These are phyloP conservation scores for Zaprionus camerounensis DNA, from an alignment of 1,140 invertebrate species.

Conservation along the genomic window DNA sequence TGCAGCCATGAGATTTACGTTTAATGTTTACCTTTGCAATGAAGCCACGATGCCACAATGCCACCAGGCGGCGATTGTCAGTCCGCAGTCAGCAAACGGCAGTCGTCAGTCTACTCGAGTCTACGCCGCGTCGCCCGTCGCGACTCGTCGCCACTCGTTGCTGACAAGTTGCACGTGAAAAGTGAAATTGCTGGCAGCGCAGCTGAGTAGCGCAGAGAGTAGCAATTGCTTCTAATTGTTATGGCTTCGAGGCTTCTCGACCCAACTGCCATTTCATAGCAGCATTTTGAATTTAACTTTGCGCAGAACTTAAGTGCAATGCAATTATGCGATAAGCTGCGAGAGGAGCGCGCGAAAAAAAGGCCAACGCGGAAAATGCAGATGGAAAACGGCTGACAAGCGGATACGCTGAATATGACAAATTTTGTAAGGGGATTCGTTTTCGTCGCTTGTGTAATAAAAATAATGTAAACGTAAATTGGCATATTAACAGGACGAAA, in stretches of 20 bases:
- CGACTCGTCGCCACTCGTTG: slow-evolving; percentile 16
- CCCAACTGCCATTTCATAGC: slow-evolving; percentile 44
- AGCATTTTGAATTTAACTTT: slow-evolving; percentile 63
- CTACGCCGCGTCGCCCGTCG: neutral
- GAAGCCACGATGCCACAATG: slow-evolving; percentile 41
- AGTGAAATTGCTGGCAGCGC: slow-evolving; percentile 52
- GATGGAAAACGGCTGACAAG: slow-evolving; percentile 33
- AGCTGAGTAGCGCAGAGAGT: slow-evolving; percentile 44
- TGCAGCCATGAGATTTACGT: slow-evolving; percentile 55
- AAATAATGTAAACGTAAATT: slow-evolving; percentile 82
- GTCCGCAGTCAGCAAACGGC: slow-evolving; percentile 16
- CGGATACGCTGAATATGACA: slow-evolving; percentile 65
- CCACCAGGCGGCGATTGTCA: slow-evolving; percentile 35
- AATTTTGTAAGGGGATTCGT: slow-evolving; percentile 55
- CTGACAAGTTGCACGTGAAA: slow-evolving; percentile 40
- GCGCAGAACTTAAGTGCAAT: slow-evolving; percentile 39
- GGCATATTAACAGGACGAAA: slow-evolving; percentile 72
- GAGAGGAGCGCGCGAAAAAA: slow-evolving; percentile 16
- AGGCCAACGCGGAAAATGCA: slow-evolving; percentile 7
- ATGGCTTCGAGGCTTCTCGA: slow-evolving; percentile 51
- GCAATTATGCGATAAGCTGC: slow-evolving; percentile 69
- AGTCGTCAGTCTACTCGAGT: slow-evolving; percentile 13
- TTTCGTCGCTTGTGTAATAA: slow-evolving; percentile 50
- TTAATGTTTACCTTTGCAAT: slow-evolving; percentile 74
- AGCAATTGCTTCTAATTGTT: slow-evolving; percentile 81